Conservation (phyloP, 1,140 invertebrate genomes). For the Thaumatotibia leucotreta region DNA sequence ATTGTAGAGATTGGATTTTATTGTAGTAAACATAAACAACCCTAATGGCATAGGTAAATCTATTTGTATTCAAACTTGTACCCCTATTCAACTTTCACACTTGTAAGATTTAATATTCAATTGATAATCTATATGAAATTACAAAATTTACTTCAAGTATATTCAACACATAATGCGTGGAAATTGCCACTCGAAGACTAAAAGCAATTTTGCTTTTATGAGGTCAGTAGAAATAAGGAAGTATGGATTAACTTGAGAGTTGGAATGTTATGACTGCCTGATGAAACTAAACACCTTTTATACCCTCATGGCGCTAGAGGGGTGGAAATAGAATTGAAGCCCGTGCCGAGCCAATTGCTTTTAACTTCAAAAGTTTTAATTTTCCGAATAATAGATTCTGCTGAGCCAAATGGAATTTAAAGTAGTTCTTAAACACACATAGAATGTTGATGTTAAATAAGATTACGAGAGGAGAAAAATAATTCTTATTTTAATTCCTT, state of each 20-base stretch:
- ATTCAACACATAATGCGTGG: too few species aligned
- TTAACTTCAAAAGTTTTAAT: conserved; percentile 22
- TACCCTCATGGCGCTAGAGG: not conserved
- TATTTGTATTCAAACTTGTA: too few species aligned
- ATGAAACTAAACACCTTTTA: conserved; percentile 16
- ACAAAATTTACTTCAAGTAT: too few species aligned
- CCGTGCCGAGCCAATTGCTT: conserved; percentile 19
- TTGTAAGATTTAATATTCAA: too few species aligned
- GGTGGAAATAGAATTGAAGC: conserved; percentile 18
- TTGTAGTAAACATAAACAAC: too few species aligned
- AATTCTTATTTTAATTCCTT: not conserved
- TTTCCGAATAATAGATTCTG: conserved; percentile 21
- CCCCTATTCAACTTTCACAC: too few species aligned
- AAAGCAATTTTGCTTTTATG: not conserved
- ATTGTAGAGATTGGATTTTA: too few species aligned
- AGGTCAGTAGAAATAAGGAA: not conserved
- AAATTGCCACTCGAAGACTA: too few species aligned
- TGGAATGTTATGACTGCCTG: not conserved
- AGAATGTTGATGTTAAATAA: not conserved
- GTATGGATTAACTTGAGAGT: not conserved
- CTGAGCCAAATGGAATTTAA: conserved; percentile 21
- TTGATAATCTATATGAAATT: too few species aligned
- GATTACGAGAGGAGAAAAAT: not conserved
- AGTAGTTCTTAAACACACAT: not conserved
- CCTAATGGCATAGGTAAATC: too few species aligned